Evolutionary conservation across 2,797 vertebrate species (phyloP).

Genomic region (Otolemur crassicaudatus): DNA sequence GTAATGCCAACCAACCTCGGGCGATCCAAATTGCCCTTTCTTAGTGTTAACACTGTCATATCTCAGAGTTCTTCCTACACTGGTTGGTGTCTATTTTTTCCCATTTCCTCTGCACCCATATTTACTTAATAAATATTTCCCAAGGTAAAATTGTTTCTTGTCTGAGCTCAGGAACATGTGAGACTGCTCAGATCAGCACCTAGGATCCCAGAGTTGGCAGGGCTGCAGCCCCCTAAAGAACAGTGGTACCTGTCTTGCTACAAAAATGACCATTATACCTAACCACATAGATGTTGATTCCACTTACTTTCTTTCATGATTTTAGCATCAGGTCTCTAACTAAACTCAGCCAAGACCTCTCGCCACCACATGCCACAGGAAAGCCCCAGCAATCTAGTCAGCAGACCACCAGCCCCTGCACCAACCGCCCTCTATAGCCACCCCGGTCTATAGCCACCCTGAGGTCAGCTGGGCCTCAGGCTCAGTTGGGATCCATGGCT

Average conservation of each 20-base stretch:
- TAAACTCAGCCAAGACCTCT: too few species aligned
- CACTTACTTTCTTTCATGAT: not conserved
- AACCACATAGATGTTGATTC: not conserved
- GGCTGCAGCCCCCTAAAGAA: not conserved
- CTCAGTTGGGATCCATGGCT: too few species aligned
- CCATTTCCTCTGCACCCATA: not conserved
- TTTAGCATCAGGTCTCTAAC: not conserved
- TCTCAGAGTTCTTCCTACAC: not conserved
- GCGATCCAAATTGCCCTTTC: not conserved
- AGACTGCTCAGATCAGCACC: not conserved
- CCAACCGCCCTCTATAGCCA: too few species aligned
- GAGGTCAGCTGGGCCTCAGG: too few species aligned
- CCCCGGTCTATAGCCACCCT: too few species aligned
- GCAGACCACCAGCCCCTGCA: too few species aligned
- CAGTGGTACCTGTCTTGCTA: not conserved
- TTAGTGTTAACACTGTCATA: not conserved
- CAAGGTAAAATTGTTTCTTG: not conserved
- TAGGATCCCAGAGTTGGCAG: not conserved
- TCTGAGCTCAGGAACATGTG: not conserved
- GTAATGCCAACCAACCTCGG: not conserved
- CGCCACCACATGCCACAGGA: too few species aligned
- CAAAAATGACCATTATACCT: not conserved
- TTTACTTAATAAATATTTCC: not conserved
- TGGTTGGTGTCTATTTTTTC: not conserved
- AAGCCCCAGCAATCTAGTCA: too few species aligned